Conservation (phyloP, 2,888 invertebrate species). For the Acleris cristana region DNA sequence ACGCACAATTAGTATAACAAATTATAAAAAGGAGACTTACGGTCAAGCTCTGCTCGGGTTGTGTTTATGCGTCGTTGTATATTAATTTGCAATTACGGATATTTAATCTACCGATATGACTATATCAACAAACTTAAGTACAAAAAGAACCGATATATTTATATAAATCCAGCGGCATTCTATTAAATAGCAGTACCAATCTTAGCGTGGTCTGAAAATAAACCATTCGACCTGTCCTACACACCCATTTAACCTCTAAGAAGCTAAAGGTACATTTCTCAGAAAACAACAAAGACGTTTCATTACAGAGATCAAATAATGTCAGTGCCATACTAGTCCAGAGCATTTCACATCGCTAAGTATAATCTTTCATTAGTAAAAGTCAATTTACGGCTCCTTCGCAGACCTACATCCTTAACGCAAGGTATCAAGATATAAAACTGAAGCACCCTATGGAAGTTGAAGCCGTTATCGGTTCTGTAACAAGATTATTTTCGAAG, state of each 20-base stretch:
- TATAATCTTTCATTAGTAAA: conserved; percentile 33
- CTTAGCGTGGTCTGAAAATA: background rate
- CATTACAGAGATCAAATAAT: conserved; percentile 31
- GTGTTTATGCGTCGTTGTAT: too few relatives aligned
- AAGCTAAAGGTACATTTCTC: conserved; percentile 2
- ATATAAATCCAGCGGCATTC: too few relatives aligned
- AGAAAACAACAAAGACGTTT: conserved; percentile 10
- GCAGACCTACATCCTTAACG: conserved; percentile 11
- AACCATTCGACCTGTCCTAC: too few relatives aligned
- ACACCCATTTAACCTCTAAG: too few relatives aligned
- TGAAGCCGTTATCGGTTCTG: conserved; percentile 41
- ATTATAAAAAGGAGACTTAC: too few relatives aligned
- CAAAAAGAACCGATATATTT: too few relatives aligned
- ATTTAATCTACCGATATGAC: too few relatives aligned
- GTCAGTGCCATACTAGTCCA: conserved; percentile 23
- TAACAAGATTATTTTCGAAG: conserved; percentile 53
- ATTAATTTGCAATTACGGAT: too few relatives aligned
- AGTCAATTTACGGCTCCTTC: conserved; percentile 11
- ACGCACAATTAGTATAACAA: too few relatives aligned
- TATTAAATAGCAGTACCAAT: background rate
- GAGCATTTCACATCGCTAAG: conserved; percentile 24
- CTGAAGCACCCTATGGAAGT: conserved; percentile 2
- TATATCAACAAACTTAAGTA: too few relatives aligned
- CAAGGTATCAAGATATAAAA: conserved; percentile 4
- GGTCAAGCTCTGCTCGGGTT: too few relatives aligned